A percentile compares a stretch with the other conserved stretches of the same genome.
phyloP scores from a whole-genome alignment of 2,113 vertebrate genomes.

The Muscicapa adusta region DNA sequence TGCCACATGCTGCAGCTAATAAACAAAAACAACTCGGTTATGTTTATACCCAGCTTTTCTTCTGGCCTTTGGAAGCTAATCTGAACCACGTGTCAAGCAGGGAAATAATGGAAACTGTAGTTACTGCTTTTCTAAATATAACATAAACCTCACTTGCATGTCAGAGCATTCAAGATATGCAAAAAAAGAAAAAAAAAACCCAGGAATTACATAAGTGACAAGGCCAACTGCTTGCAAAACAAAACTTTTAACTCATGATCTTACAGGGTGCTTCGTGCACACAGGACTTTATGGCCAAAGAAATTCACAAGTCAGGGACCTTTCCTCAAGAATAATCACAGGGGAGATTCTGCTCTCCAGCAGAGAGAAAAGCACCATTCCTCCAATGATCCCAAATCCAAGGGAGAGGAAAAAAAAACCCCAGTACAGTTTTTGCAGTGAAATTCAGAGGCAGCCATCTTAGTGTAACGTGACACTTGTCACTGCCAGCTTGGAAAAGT shows the following conservation, averaged over 20 bases:
- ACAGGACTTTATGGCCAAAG: neutral
- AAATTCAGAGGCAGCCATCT: slow-evolving; percentile 1
- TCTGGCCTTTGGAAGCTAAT: neutral
- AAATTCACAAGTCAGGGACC: neutral
- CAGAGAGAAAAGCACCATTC: neutral
- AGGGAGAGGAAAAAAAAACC: neutral
- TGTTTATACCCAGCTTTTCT: neutral
- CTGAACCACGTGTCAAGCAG: neutral
- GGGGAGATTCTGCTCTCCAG: neutral
- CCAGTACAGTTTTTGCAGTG: neutral
- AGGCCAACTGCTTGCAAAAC: neutral
- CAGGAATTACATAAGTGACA: neutral
- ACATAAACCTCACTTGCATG: neutral
- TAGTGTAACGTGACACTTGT: neutral
- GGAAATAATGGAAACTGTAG: neutral
- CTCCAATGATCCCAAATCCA: neutral
- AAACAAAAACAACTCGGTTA: neutral
- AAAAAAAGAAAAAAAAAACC: neutral
- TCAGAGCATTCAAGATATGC: neutral
- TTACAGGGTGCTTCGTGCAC: neutral
- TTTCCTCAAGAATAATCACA: neutral
- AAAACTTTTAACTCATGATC: neutral
- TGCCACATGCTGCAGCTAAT: neutral
- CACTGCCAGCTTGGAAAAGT: neutral
- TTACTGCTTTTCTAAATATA: neutral